A percentile compares a stretch with the other conserved stretches of the same genome.
Conservation (phyloP, 2,888 invertebrate species). For the Cyclophora albipunctata region DNA sequence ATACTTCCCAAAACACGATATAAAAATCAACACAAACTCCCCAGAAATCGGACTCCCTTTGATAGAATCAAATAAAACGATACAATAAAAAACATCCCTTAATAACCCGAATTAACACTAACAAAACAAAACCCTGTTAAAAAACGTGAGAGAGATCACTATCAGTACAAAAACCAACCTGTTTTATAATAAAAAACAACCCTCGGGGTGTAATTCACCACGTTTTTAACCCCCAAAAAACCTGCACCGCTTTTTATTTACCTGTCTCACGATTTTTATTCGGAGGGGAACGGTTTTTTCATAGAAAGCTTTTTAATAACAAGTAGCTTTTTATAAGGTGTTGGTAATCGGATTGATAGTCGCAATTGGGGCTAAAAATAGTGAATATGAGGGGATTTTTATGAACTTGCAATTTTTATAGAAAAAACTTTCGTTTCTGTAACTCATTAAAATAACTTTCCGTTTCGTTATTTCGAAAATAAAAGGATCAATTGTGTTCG, state of each 20-base stretch:
- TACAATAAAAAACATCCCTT: conserved; percentile 34
- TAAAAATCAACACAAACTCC: too few relatives aligned
- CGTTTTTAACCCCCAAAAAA: conserved; percentile 39
- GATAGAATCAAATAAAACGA: too few relatives aligned
- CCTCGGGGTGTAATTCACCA: conserved; percentile 11
- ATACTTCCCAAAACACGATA: too few relatives aligned
- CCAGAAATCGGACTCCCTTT: too few relatives aligned
- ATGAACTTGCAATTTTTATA: too few relatives aligned
- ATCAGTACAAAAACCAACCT: conserved; percentile 56
- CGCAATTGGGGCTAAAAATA: too few relatives aligned
- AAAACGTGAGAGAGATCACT: conserved; percentile 69
- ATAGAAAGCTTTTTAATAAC: too few relatives aligned
- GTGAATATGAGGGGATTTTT: too few relatives aligned
- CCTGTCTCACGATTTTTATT: conserved; percentile 34
- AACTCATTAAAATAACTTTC: conserved; percentile 20
- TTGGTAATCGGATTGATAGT: too few relatives aligned
- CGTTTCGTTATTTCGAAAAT: conserved; percentile 25
- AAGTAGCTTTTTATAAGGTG: too few relatives aligned
- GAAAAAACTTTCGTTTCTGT: neutral
- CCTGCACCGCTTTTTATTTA: conserved; percentile 51
- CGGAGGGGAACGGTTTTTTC: too few relatives aligned
- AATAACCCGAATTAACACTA: conserved; percentile 37
- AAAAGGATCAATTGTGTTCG: conserved; percentile 31
- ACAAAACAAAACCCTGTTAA: conserved; percentile 45
- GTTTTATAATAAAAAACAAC: conserved; percentile 48